Conservation (phyloP, 1,140 invertebrate genomes). For the Heliconius hermathena region DNA sequence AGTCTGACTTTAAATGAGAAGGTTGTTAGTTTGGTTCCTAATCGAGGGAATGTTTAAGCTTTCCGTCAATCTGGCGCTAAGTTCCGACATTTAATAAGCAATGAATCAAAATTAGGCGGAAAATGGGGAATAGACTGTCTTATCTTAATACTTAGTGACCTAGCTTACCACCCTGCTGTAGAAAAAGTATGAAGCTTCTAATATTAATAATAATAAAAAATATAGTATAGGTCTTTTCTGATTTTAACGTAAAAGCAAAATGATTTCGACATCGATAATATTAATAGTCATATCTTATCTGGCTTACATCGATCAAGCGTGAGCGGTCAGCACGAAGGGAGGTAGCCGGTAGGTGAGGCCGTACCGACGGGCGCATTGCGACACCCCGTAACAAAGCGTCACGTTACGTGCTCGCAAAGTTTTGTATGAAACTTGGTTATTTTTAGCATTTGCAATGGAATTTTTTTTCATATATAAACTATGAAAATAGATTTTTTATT, state of each 20-base stretch:
- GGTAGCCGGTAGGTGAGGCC: conserved; percentile 4
- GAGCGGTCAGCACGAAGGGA: conserved; percentile 26
- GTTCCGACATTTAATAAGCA: too few species aligned
- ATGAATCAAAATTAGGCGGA: too few species aligned
- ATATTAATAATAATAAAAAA: too few species aligned
- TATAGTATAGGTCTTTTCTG: neutral
- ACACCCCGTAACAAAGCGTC: conserved; percentile 23
- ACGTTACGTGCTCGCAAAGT: conserved; percentile 18
- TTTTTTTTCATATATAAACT: neutral
- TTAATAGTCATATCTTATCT: conserved; percentile 29
- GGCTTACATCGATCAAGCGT: conserved; percentile 24
- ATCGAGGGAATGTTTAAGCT: too few species aligned
- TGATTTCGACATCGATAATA: conserved; percentile 18
- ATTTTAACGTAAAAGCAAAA: neutral
- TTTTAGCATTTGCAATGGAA: neutral
- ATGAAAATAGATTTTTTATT: neutral
- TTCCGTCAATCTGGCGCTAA: too few species aligned
- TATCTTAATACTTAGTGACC: too few species aligned
- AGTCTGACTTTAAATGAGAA: too few species aligned
- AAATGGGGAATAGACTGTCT: too few species aligned
- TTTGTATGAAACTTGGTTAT: neutral
- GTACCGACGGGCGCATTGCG: conserved; percentile 25
- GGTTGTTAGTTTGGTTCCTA: too few species aligned
- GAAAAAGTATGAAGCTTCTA: too few species aligned
- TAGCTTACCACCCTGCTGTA: too few species aligned